Base-by-base conservation (phyloP, 2,888 invertebrate genomes). In the Neoitamus cyanurus region DNA sequence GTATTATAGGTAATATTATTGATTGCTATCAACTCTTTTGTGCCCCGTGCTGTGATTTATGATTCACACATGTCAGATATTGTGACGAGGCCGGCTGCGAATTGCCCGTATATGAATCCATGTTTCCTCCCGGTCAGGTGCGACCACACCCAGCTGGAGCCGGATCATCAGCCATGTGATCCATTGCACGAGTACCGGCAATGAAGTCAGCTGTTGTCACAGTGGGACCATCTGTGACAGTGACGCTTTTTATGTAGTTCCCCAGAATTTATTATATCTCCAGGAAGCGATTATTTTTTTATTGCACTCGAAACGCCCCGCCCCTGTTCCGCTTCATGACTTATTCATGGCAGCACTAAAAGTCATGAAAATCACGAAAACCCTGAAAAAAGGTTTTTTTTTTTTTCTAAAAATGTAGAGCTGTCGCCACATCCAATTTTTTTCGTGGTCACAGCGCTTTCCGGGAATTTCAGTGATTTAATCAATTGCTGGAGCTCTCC, bases 11-110 rank as follows among this genome's bases (percentile, higher is more conserved):
- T 77, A 46, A 42, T 77, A 13, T 77, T 77, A 77, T 77, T 25
- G 77, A 77, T 77, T 77, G 25, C 13, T 77, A 42, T 77, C 75
- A 77, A n/a, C 42, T 46, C 25, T 20, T 77, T 77, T 77, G 20
- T 42, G 28, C 13, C 42, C 28, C 7, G 2, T 3, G 42, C 1
- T 37, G 28, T 25, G 46, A 77, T 77, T 34, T 77, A 75, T 36
- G 75, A 75, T 37, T 75, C 25, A 20, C 75, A 75, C 75, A 37
- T 75, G 75, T 15, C 15, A 36, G 37, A 75, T 37, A 36, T 75
- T 75, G 36, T 75, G 15, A 37, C 75, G 37, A 3, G 69, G 0
- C 30, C 69, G 13, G 69, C 69, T 42, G n/a, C 1, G 4, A n/a
- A n/a, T n/a, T 42, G 1, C 42, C 15, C n/a, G 11, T 42, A 37